A percentile compares a stretch with the other conserved stretches of the same genome.
phyloP scores from a whole-genome alignment of 2,113 vertebrate genomes.

The Sylvia atricapilla region DNA sequence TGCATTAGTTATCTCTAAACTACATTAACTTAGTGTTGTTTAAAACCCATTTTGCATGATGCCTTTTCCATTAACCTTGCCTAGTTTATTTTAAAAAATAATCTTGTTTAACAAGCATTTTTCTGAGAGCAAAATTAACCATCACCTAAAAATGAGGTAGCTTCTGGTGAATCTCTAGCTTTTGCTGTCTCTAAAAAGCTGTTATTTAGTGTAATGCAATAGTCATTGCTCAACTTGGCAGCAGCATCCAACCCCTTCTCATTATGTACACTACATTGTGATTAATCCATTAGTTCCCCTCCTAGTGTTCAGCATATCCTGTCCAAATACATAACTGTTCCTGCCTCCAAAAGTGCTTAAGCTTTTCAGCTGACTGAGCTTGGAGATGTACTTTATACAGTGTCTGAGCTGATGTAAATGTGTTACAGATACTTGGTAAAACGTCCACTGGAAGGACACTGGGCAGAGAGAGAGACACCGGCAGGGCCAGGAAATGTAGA shows the following conservation, averaged over 20 bases:
- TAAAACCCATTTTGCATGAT: slow-evolving; percentile 74
- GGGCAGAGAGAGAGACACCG: not conserved
- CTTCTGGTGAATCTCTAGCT: slow-evolving; percentile 63
- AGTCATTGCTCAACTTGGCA: slow-evolving; percentile 79
- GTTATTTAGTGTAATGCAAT: slow-evolving; percentile 66
- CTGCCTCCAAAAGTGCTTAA: slow-evolving; percentile 49
- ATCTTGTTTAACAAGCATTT: slow-evolving; percentile 71
- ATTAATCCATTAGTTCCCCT: slow-evolving; percentile 62
- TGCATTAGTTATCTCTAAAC: slow-evolving; percentile 71
- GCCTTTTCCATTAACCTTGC: slow-evolving; percentile 71
- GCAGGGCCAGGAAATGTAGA: not conserved
- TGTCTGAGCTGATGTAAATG: not conserved
- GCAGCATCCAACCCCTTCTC: slow-evolving; percentile 64
- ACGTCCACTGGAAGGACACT: not conserved
- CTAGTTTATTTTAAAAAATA: slow-evolving; percentile 46
- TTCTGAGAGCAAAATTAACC: slow-evolving; percentile 71
- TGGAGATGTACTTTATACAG: not conserved
- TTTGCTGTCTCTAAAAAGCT: slow-evolving; percentile 70
- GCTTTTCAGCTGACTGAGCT: slow-evolving; percentile 29
- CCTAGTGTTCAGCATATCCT: slow-evolving; percentile 48
- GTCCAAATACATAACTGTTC: slow-evolving; percentile 29
- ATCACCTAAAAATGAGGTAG: slow-evolving; percentile 59
- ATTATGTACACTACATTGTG: slow-evolving; percentile 1
- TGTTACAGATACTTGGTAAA: not conserved
- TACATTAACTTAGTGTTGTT: slow-evolving; percentile 68